Evolutionary conservation across 2,113 vertebrate species (phyloP).

Genomic region (Engystomops pustulosus): DNA sequence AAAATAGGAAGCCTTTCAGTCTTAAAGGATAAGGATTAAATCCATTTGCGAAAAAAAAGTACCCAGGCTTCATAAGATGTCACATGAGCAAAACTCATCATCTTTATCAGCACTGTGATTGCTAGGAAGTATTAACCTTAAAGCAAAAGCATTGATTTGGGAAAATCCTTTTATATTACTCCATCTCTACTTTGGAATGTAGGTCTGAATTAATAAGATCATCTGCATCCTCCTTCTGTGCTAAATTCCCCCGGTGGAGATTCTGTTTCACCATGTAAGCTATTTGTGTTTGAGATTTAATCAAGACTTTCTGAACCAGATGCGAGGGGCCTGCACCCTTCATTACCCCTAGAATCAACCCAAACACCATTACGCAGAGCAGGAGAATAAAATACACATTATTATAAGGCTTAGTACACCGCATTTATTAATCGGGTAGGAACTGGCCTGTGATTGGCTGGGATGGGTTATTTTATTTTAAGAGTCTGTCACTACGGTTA

Average conservation of each 20-base stretch:
- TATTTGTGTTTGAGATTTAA: conserved; percentile 58
- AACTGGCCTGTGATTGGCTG: background rate
- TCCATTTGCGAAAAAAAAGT: conserved; percentile 54
- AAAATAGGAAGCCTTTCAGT: conserved; percentile 45
- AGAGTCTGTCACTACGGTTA: background rate
- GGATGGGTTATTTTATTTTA: background rate
- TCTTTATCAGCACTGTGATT: conserved; percentile 54
- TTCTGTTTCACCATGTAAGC: conserved; percentile 58
- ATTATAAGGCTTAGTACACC: background rate
- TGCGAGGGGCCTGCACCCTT: conserved; percentile 49
- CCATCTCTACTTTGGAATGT: conserved; percentile 55
- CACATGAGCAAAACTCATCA: conserved; percentile 56
- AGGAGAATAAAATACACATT: conserved; percentile 30
- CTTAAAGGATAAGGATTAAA: conserved; percentile 56
- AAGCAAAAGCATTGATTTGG: conserved; percentile 58
- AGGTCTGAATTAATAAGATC: conserved; percentile 61
- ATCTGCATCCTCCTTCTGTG: conserved; percentile 59
- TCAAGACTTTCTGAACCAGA: conserved; percentile 58
- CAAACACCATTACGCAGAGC: background rate
- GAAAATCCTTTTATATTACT: conserved; percentile 59
- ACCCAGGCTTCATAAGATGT: conserved; percentile 34
- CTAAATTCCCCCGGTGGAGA: conserved; percentile 56
- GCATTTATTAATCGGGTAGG: conserved; percentile 23
- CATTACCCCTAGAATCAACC: conserved; percentile 28
- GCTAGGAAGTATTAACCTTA: conserved; percentile 59